A percentile compares a stretch with the other conserved stretches of the same genome.
phyloP scores from a whole-genome alignment of 2,113 vertebrate species.

The Laterallus jamaicensis region DNA sequence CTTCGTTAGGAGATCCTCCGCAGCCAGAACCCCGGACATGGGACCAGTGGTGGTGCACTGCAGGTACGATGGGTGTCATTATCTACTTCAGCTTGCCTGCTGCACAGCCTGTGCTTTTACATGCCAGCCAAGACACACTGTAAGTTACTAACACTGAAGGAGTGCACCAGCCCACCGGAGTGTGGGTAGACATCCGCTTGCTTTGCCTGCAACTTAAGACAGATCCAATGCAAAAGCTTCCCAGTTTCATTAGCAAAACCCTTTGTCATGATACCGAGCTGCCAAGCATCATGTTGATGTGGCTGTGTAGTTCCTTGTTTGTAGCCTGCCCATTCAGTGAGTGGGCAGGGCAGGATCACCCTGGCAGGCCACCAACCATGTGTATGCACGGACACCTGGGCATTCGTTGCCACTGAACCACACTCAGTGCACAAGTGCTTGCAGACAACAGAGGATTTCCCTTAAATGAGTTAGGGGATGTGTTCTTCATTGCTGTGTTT shows the following conservation, averaged over 20 bases:
- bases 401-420: background rate
- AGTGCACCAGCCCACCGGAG: background rate
- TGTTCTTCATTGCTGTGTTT: background rate
- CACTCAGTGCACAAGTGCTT: background rate
- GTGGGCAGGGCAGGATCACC: background rate
- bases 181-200: background rate
- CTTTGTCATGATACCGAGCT: background rate
- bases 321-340: background rate
- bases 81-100: background rate
- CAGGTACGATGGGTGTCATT: constrained; percentile 78
- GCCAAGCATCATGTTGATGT: background rate
- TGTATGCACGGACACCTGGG: background rate
- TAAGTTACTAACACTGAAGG: background rate
- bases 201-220: background rate
- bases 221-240: background rate
- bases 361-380: background rate
- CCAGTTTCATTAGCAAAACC: background rate
- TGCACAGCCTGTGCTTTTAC: background rate
- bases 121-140: rapidly evolving
- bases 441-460: background rate
- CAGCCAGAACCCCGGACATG: constrained; percentile 82
- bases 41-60: constrained; percentile 97
- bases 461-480: background rate
- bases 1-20: constrained; percentile 93
- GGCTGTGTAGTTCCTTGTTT: background rate